Evolutionary conservation across 2,113 vertebrate species (phyloP).

Genomic region (Ceyx melanurus): DNA sequence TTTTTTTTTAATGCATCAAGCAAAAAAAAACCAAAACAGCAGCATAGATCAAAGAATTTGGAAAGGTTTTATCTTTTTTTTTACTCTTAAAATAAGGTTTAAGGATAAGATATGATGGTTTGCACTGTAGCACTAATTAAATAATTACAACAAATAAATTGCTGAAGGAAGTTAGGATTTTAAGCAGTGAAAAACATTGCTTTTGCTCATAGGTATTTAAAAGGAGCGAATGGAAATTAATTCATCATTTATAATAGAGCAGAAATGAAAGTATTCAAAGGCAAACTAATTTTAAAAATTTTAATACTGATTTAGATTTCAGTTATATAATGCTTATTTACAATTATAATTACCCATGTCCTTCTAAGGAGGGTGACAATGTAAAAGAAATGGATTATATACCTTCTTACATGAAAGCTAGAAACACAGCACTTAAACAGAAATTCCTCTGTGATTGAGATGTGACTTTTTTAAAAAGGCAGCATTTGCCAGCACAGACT

Average conservation of each 20-base stretch:
- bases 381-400: background rate
- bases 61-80: background rate
- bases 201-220: slow-evolving; percentile 3
- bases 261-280: slow-evolving; percentile 48
- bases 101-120: background rate
- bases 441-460: background rate
- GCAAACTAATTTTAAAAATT: background rate
- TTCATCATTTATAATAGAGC: slow-evolving; percentile 8
- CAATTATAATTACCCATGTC: slow-evolving; percentile 32
- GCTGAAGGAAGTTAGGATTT: background rate
- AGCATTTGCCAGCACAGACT: background rate
- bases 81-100: background rate
- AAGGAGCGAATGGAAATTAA: slow-evolving; percentile 1
- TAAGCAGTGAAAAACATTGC: background rate
- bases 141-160: background rate
- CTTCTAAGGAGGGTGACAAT: background rate
- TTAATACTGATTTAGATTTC: slow-evolving; percentile 41
- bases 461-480: background rate
- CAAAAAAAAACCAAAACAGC: background rate
- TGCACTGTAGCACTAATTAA: background rate
- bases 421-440: background rate
- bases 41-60: background rate
- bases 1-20: background rate
- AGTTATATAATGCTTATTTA: slow-evolving; percentile 57
- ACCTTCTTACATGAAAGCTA: slow-evolving; percentile 2